These are phyloP conservation scores for Crocuta crocuta DNA, from an alignment of 2,113 vertebrate genomes.

Conservation along the genomic window DNA sequence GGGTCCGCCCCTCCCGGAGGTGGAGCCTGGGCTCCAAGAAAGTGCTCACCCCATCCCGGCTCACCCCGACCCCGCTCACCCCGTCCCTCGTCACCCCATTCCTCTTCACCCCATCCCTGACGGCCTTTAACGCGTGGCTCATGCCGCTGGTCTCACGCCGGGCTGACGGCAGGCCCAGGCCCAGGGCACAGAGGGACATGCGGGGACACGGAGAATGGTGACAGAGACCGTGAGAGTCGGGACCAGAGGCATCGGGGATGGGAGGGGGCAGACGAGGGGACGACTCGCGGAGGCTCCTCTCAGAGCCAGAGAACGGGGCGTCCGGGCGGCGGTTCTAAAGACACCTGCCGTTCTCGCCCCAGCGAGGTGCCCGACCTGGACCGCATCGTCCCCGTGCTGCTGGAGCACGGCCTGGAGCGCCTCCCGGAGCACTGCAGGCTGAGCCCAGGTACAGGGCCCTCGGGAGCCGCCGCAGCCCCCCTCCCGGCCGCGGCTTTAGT, in stretches of 20 bases:
- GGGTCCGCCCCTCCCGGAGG: neutral
- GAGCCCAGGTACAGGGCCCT: slow-evolving; percentile 90
- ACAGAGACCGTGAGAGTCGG: neutral
- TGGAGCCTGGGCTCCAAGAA: neutral
- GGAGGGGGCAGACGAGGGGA: neutral
- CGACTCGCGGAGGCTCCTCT: neutral
- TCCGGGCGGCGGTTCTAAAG: neutral
- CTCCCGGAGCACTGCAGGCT: slow-evolving; percentile 93
- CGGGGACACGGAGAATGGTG: neutral
- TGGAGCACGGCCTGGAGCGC: slow-evolving; percentile 91
- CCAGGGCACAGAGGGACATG: rapidly evolving
- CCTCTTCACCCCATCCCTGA: too few species aligned
- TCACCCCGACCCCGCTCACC: too few species aligned
- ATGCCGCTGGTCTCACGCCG: rapidly evolving
- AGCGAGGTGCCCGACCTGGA: slow-evolving; percentile 95
- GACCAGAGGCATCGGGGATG: rapidly evolving
- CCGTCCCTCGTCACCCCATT: too few species aligned
- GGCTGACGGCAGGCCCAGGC: neutral
- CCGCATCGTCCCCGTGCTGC: slow-evolving; percentile 89
- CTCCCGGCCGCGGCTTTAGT: neutral
- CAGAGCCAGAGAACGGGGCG: neutral
- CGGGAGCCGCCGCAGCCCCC: rapidly evolving
- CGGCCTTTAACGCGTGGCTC: neutral
- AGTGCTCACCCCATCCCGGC: rapidly evolving
- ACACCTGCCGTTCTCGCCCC: neutral